These are phyloP conservation scores for Tachyglossus aculeatus DNA, from an alignment of 2,797 vertebrate species.

Conservation along the genomic window DNA sequence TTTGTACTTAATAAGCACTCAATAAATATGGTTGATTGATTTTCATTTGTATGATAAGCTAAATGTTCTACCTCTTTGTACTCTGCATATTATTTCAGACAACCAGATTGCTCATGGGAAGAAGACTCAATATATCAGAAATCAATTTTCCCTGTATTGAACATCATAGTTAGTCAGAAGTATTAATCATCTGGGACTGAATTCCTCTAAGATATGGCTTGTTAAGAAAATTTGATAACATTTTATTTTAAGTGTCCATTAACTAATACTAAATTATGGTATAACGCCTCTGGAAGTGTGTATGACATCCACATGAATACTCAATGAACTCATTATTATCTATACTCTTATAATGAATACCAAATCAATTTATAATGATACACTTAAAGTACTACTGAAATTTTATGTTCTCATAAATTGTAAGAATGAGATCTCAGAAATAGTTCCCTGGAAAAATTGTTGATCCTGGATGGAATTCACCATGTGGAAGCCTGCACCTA, in stretches of 20 bases:
- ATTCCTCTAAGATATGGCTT: slow-evolving; percentile 33
- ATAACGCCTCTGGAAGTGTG: not conserved
- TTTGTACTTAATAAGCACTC: no score
- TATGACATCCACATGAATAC: slow-evolving; percentile 29
- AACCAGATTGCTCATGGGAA: slow-evolving; percentile 8
- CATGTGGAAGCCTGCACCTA: not conserved
- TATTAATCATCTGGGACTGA: slow-evolving; percentile 37
- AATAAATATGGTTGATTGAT: not conserved
- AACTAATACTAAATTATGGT: slow-evolving; percentile 32
- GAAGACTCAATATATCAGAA: slow-evolving; percentile 36
- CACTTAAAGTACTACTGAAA: slow-evolving; percentile 6
- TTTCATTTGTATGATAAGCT: not conserved
- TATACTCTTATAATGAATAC: slow-evolving; percentile 24
- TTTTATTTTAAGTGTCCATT: slow-evolving; percentile 45
- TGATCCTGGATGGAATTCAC: not conserved
- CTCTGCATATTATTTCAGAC: not conserved
- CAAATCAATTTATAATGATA: slow-evolving; percentile 28
- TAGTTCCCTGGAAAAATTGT: not conserved
- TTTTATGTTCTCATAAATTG: slow-evolving; percentile 14
- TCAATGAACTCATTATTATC: slow-evolving; percentile 34
- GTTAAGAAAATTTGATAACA: slow-evolving; percentile 38
- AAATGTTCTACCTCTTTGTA: not conserved
- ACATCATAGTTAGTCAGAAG: slow-evolving; percentile 6
- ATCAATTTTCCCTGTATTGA: not conserved
- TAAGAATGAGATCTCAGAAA: not conserved